phyloP scores from a whole-genome alignment of 2,888 invertebrate genomes.

The Osmoderma eremita region DNA sequence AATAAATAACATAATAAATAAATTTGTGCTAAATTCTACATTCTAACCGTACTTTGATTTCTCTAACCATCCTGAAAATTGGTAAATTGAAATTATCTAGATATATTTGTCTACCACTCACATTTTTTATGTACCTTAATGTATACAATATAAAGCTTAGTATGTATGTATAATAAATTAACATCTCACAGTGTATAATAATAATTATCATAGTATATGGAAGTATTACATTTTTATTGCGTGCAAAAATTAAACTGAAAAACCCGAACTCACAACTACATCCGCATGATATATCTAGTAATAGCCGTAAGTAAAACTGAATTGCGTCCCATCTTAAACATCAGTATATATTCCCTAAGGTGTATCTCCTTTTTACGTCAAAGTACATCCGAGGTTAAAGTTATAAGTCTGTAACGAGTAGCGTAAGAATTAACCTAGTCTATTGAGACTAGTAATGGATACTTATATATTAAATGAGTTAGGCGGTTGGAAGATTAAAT shows the following conservation, averaged over 20 bases:
- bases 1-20: constrained; percentile 40
- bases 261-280: not conserved
- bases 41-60: constrained; percentile 38
- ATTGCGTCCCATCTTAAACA: constrained; percentile 31
- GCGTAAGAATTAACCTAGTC: too few species aligned
- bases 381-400: constrained; percentile 6
- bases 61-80: constrained; percentile 33
- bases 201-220: constrained; percentile 10
- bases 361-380: constrained; percentile 20
- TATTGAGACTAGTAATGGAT: too few species aligned
- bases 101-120: constrained; percentile 36
- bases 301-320: constrained; percentile 1
- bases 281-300: not conserved
- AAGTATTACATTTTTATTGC: constrained; percentile 17
- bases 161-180: constrained; percentile 36
- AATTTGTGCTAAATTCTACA: constrained; percentile 40
- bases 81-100: constrained; percentile 37
- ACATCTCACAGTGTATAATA: not conserved
- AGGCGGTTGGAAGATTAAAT: too few species aligned
- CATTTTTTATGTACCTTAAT: constrained; percentile 31
- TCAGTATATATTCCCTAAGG: constrained; percentile 37
- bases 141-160: constrained; percentile 37
- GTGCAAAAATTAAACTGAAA: constrained; percentile 14
- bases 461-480: not conserved
- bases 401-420: too few species aligned